These are phyloP conservation scores for Ictidomys tridecemlineatus DNA, from an alignment of 2,113 vertebrate species.

Conservation along the genomic window DNA sequence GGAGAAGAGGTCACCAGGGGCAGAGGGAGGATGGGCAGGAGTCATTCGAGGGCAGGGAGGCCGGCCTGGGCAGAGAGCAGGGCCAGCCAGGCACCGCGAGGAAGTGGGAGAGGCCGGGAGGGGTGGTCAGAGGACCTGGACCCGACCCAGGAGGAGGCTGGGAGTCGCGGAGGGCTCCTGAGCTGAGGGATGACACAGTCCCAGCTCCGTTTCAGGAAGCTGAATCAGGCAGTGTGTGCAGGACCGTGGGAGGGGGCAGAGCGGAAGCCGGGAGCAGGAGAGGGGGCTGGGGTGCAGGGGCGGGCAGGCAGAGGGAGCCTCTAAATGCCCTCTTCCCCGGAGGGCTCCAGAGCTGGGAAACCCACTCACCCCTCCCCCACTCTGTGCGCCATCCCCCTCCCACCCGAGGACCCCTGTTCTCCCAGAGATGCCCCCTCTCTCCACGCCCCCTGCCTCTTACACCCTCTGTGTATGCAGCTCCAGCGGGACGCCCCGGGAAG, in stretches of 20 bases:
- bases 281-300: not conserved
- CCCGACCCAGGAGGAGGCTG: not conserved
- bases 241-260: not conserved
- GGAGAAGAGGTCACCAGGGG: too few relatives aligned
- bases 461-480: constrained; percentile 80
- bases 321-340: not conserved
- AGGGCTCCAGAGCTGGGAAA: not conserved
- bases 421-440: not conserved
- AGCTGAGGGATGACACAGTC: not conserved
- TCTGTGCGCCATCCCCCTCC: not conserved
- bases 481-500: constrained; percentile 85
- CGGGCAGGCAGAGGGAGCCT: not conserved
- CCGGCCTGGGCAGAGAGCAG: too few relatives aligned
- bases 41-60: accelerated
- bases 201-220: not conserved
- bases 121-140: not conserved
- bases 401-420: constrained; percentile 33
- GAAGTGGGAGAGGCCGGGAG: not conserved
- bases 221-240: not conserved
- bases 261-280: not conserved
- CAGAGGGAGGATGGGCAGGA: not conserved
- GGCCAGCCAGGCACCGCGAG: not conserved
- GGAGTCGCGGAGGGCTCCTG: not conserved
- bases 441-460: constrained; percentile 32
- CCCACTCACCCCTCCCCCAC: not conserved